These are phyloP conservation scores for Saturnia pavonia DNA, from an alignment of 2,888 invertebrate species.

Conservation along the genomic window DNA sequence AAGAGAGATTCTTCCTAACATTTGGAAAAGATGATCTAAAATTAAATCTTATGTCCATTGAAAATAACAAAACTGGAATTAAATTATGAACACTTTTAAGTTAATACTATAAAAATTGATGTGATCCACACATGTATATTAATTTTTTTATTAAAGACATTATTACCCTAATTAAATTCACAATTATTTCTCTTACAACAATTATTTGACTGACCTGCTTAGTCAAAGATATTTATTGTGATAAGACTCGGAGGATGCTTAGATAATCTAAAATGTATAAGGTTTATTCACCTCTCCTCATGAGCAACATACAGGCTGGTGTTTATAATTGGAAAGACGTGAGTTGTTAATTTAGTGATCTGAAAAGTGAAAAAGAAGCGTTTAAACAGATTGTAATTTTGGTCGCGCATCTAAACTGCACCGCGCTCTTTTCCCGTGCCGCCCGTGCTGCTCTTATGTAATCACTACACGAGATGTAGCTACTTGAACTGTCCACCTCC, in stretches of 20 bases:
- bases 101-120: no score
- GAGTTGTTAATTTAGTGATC: not conserved
- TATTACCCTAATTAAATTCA: not conserved
- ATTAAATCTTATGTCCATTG: not conserved
- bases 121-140: no score
- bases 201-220: constrained; percentile 20
- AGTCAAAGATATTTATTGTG: constrained; percentile 9
- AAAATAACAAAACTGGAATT: no score
- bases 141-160: not conserved
- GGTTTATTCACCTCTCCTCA: constrained; percentile 27
- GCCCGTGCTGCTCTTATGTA: constrained; percentile 5
- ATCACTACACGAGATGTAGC: no score
- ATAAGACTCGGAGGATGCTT: constrained; percentile 16
- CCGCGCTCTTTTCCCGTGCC: not conserved
- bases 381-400: not conserved
- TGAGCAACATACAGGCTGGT: not conserved
- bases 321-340: not conserved
- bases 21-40: not conserved
- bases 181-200: not conserved
- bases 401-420: not conserved
- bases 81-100: no score
- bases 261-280: constrained; percentile 25
- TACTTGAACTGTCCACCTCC: not conserved
- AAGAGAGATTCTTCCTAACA: not conserved
- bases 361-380: not conserved